Conservation (phyloP, 2,797 vertebrate species). For the Streptopelia turtur region DNA sequence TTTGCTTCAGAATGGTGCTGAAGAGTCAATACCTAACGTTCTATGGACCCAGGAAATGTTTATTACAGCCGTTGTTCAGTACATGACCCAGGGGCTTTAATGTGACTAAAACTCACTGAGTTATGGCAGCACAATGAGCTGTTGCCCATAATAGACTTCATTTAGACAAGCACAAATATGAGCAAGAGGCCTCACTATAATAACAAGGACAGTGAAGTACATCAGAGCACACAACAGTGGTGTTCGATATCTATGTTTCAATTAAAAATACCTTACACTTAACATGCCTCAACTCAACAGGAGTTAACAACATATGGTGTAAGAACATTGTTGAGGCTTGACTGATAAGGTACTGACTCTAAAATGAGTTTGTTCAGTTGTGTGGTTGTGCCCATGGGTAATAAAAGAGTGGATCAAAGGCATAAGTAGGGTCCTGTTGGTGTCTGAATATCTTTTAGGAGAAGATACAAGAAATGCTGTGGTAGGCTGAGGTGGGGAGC, state of each 20-base stretch:
- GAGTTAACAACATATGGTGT: neutral
- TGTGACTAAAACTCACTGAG: neutral
- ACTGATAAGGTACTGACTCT: neutral
- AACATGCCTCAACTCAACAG: neutral
- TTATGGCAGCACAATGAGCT: neutral
- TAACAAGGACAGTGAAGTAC: neutral
- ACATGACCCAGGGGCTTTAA: too few relatives aligned
- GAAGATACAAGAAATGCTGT: neutral
- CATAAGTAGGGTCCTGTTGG: neutral
- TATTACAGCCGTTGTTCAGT: too few relatives aligned
- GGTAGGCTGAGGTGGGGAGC: neutral
- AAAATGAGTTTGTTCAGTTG: neutral
- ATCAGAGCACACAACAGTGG: neutral
- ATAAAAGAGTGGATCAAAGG: neutral
- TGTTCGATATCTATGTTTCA: neutral
- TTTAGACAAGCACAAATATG: neutral
- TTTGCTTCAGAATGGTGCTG: too few relatives aligned
- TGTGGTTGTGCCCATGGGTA: neutral
- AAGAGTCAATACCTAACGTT: too few relatives aligned
- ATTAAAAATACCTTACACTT: neutral
- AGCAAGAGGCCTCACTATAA: neutral
- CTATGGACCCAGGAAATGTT: too few relatives aligned
- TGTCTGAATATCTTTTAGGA: neutral
- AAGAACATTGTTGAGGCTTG: fast-evolving
- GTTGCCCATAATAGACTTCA: neutral